Conservation (phyloP, 2,797 vertebrate genomes). For the Arctocebus calabarensis region DNA sequence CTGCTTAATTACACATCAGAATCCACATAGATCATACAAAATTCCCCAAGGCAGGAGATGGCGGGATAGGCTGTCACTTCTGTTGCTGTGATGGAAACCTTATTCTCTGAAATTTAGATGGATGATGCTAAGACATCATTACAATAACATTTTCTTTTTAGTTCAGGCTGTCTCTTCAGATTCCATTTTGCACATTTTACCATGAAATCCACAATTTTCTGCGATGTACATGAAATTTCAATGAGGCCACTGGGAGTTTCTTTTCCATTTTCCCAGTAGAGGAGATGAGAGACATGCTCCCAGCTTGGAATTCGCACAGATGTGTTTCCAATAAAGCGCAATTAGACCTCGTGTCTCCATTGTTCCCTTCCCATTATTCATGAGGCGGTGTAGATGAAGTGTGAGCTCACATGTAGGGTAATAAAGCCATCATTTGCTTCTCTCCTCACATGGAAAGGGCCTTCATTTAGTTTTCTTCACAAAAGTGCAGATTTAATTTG, state of each 20-base stretch:
- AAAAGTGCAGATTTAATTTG: constrained; percentile 72
- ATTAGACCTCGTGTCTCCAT: neutral
- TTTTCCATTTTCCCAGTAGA: constrained; percentile 40
- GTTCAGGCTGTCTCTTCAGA: neutral
- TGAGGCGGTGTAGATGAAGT: constrained; percentile 15
- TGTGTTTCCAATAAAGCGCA: constrained; percentile 63
- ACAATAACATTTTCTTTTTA: neutral
- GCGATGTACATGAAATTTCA: constrained; percentile 46
- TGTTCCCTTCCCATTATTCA: constrained; percentile 11
- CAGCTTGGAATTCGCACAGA: constrained; percentile 50
- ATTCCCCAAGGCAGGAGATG: neutral
- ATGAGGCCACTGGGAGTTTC: neutral
- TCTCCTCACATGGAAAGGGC: constrained; percentile 8
- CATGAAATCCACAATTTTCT: constrained; percentile 44
- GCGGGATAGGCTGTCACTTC: neutral
- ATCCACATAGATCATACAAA: neutral
- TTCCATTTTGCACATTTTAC: constrained; percentile 36
- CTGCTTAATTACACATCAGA: constrained; percentile 33
- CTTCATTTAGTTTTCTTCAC: constrained; percentile 56
- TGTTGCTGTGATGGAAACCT: neutral
- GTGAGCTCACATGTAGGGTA: constrained; percentile 11
- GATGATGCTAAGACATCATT: neutral
- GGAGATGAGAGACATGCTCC: constrained; percentile 6
- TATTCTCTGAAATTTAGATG: constrained; percentile 29
- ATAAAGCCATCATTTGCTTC: constrained; percentile 43